Evolutionary conservation across 2,797 vertebrate genomes (phyloP).

Genomic region (Squalus acanthias): DNA sequence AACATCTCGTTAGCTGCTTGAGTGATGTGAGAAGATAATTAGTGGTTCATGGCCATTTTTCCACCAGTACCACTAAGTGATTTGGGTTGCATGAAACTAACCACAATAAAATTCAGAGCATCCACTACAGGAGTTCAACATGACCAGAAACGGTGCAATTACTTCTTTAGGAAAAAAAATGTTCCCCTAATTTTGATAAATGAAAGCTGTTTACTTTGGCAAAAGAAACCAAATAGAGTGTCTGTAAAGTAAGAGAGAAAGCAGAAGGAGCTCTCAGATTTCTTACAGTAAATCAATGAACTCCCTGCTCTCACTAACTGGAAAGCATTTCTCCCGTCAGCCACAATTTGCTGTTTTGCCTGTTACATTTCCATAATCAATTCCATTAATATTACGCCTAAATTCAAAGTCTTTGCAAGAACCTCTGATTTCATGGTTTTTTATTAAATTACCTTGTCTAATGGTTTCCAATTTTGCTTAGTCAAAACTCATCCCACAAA

Average conservation of each 20-base stretch:
- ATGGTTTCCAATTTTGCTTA: not conserved
- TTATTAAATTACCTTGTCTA: slow-evolving; percentile 16
- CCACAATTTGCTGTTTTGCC: not conserved
- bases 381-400: not conserved
- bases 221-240: not conserved
- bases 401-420: not conserved
- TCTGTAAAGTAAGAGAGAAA: not conserved
- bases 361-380: not conserved
- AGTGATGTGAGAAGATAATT: too few species aligned
- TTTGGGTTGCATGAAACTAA: not conserved
- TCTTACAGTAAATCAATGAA: not conserved
- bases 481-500: not conserved
- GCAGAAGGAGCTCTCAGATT: not conserved
- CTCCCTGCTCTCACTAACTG: not conserved
- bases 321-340: not conserved
- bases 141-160: not conserved
- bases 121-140: not conserved
- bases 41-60: too few species aligned
- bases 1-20: too few species aligned
- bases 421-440: not conserved
- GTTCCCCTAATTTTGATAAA: not conserved
- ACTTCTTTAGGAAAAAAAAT: not conserved
- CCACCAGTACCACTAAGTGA: too few species aligned
- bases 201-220: not conserved
- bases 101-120: not conserved